phyloP scores from a whole-genome alignment of 2,888 invertebrate genomes.

The Chloromyia formosa region DNA sequence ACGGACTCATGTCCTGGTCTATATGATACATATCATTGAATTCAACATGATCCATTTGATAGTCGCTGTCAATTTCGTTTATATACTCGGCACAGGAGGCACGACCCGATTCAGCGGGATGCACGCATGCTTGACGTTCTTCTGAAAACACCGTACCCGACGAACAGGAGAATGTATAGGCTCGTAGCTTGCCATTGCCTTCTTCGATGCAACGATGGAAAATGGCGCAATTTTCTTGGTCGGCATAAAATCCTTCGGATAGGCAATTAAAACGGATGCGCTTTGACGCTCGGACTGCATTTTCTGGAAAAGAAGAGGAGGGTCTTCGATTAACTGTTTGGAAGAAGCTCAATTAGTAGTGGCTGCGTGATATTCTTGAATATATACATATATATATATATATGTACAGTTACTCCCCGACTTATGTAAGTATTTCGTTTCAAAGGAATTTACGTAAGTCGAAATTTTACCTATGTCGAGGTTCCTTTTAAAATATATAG shows the following conservation, averaged over 20 bases:
- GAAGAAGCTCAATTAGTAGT: too few species aligned
- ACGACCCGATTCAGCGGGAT: constrained; percentile 74
- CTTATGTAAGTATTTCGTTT: too few species aligned
- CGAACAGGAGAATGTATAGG: constrained; percentile 76
- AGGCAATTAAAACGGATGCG: constrained; percentile 66
- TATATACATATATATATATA: too few species aligned
- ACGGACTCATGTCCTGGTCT: constrained; percentile 42
- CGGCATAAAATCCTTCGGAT: constrained; percentile 76
- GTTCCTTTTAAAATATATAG: too few species aligned
- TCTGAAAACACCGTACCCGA: constrained; percentile 80
- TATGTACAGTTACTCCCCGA: too few species aligned
- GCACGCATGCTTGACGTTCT: constrained; percentile 73
- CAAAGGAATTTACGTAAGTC: too few species aligned
- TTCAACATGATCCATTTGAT: constrained; percentile 40
- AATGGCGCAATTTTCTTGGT: constrained; percentile 75
- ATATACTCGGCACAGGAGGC: constrained; percentile 70
- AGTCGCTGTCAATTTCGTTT: constrained; percentile 57
- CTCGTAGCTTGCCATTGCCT: constrained; percentile 67
- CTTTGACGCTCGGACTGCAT: not conserved
- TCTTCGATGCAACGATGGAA: constrained; percentile 80
- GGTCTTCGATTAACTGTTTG: too few species aligned
- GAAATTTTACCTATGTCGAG: too few species aligned
- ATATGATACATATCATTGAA: constrained; percentile 27
- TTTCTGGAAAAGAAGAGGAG: constrained; percentile 19
- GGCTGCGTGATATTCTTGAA: too few species aligned